Percentiles rank a stretch among this genome's conserved stretches.
Evolutionary conservation across 2,888 invertebrate species (phyloP).

Genomic region (Erebia epiphron): DNA sequence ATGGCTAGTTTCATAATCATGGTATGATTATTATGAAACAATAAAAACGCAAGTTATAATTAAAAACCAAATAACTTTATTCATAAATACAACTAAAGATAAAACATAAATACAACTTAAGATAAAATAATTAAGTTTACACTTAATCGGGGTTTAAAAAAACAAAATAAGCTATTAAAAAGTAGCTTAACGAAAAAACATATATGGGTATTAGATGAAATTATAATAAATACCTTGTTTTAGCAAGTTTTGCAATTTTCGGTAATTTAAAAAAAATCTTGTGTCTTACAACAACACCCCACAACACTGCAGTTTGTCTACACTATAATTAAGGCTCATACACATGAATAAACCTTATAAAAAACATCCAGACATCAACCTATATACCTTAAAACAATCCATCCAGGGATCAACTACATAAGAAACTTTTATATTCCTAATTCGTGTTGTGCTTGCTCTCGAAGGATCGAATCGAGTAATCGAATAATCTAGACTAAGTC

Average conservation of each 20-base stretch:
- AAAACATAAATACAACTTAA: too few species aligned
- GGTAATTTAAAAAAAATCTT: not conserved
- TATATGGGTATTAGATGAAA: too few species aligned
- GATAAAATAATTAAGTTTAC: too few species aligned
- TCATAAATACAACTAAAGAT: too few species aligned
- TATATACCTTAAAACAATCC: not conserved
- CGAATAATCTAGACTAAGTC: constrained; percentile 36
- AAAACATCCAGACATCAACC: not conserved
- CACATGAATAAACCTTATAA: too few species aligned
- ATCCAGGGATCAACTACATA: constrained; percentile 18
- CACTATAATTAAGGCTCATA: not conserved
- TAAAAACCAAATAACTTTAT: too few species aligned
- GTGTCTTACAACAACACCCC: not conserved
- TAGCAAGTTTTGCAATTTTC: not conserved
- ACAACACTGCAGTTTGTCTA: not conserved
- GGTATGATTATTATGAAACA: too few species aligned
- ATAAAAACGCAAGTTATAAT: too few species aligned
- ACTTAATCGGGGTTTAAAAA: too few species aligned
- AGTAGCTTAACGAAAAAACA: too few species aligned
- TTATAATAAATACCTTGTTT: not conserved
- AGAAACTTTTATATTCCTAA: constrained; percentile 59
- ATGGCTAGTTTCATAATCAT: not conserved
- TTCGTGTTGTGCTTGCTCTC: constrained; percentile 63
- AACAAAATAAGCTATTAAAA: too few species aligned
- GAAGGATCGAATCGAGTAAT: constrained; percentile 41